Base-by-base conservation (phyloP, 2,797 vertebrate species). In the Alcedo quadribrachys region DNA sequence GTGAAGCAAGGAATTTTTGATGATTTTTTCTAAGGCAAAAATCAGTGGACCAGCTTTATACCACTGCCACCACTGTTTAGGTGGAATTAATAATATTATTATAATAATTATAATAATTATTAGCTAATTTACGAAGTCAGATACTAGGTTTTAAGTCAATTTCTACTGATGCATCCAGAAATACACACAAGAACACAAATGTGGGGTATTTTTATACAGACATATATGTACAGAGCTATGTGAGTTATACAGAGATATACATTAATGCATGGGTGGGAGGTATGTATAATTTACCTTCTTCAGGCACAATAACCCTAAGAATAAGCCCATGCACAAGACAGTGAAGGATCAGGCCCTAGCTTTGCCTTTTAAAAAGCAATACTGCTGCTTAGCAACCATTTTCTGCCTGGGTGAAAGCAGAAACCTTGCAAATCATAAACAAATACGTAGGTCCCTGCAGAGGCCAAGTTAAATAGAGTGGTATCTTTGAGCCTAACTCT, bases 321-420 rank as follows among this genome's bases (percentile, higher is more conserved):
- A 62, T n/a, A 91, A 51, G 53, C 58, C 22, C 27, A 16, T 13
- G 7, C 45, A n/a, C 46, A 46, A 73, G 78, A 43, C 58, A 32
- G 35, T 51, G 58, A 82, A 91, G 78, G 57, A 87, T 94, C 68
- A 66, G 82, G 51, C 45, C 25, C 63, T 37, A 15, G 16, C 32
- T 87, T 76, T 88, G 61, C 67, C 35, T 75, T 91, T 83, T 63
- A 6, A 33, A 93, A 77, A 83, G 76, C 65, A 87, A 6, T 92
- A 16, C 35, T 92, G 94, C 94, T 97, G 94, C 97, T 96, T 94
- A 94, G 94, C 94, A 97, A 97, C 94, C 37, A 30, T 83, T 63
- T 43, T 73, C 81, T 89, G 92, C 87, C 93, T 58, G 45, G 78
- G 62, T 87, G 87, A 93, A 95, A 96, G 73, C 79, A 90, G 92